These are phyloP conservation scores for Philhelius pedissequus DNA, from an alignment of 2,888 invertebrate species.

Conservation along the genomic window DNA sequence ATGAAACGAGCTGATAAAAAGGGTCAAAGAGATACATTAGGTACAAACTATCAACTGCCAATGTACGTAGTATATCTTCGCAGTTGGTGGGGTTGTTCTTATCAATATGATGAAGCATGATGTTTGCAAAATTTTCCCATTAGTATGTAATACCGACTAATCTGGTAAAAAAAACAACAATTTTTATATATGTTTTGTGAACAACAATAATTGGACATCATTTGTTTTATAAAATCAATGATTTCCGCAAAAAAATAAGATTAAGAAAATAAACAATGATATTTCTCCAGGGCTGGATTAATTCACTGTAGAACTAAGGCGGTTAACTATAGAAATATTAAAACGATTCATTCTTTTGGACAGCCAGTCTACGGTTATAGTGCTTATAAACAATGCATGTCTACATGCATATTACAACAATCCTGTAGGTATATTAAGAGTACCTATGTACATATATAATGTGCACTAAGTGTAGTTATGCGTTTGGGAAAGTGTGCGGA, in stretches of 20 bases:
- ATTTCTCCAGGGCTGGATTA: not conserved
- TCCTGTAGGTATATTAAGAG: no score
- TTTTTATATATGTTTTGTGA: not conserved
- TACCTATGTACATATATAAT: no score
- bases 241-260: not conserved
- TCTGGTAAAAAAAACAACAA: not conserved
- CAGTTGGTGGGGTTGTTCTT: not conserved
- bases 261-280: not conserved
- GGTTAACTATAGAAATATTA: no score
- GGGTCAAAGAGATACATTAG: conserved; percentile 7
- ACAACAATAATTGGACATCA: not conserved
- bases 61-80: not conserved
- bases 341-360: no score
- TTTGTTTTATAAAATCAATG: not conserved
- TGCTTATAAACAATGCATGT: no score
- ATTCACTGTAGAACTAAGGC: no score
- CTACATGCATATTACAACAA: no score
- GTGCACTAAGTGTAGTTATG: no score
- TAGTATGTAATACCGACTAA: not conserved
- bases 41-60: not conserved
- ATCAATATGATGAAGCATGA: not conserved
- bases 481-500: no score
- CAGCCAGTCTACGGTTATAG: no score
- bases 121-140: not conserved
- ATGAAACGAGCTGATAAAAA: conserved; percentile 11